Conservation (phyloP, 2,113 vertebrate species). For the Laticauda colubrina region DNA sequence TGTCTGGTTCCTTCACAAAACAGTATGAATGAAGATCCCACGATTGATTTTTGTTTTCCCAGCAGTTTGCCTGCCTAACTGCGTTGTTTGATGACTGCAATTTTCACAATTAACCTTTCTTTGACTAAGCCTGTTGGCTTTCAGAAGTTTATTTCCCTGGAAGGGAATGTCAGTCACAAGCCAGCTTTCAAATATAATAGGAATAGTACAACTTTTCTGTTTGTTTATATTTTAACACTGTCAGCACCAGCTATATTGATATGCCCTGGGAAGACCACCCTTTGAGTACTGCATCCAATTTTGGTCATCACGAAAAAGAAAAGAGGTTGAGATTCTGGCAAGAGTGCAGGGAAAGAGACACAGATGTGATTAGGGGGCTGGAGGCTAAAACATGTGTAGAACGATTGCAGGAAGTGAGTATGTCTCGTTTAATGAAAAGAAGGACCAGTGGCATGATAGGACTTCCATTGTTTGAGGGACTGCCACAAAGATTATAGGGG, state of each 20-base stretch:
- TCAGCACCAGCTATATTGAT: not conserved
- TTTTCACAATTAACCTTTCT: conserved; percentile 49
- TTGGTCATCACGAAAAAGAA: not conserved
- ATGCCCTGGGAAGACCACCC: not conserved
- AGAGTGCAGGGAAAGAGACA: not conserved
- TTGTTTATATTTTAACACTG: not conserved
- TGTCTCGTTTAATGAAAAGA: not conserved
- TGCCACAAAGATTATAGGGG: not conserved
- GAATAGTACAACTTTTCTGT: not conserved
- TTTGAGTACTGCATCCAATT: not conserved
- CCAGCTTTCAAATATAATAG: not conserved
- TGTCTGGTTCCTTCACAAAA: not conserved
- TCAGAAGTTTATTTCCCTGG: conserved; percentile 11
- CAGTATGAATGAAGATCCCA: not conserved
- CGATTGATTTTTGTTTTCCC: not conserved
- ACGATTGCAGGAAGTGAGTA: not conserved
- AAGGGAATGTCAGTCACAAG: not conserved
- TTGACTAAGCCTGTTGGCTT: conserved; percentile 46
- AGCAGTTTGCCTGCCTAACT: conserved; percentile 26
- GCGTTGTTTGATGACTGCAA: conserved; percentile 13
- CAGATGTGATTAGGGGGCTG: not conserved
- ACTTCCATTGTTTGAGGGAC: not conserved
- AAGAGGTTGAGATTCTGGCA: not conserved
- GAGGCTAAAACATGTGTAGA: not conserved
- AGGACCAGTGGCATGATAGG: not conserved